Conservation (phyloP, 2,888 invertebrate genomes). For the Dynastes tityus region DNA sequence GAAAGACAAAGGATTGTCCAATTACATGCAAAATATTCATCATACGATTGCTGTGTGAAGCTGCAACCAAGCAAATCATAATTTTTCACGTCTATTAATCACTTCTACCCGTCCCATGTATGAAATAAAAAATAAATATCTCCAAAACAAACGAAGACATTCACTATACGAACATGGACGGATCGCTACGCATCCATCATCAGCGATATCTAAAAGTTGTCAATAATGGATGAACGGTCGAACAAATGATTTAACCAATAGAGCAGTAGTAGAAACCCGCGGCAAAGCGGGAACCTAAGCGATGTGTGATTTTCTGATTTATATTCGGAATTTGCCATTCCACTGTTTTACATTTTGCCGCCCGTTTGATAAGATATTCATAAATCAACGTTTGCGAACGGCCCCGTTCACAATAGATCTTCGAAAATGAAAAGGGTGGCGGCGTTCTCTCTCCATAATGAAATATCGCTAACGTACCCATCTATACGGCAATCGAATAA, state of each 20-base stretch:
- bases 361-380: slow-evolving; percentile 44
- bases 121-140: too few relatives aligned
- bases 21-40: too few relatives aligned
- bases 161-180: neutral
- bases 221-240: slow-evolving; percentile 9
- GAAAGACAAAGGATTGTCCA: too few relatives aligned
- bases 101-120: too few relatives aligned
- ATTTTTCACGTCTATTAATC: too few relatives aligned
- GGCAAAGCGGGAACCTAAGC: neutral
- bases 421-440: slow-evolving; percentile 46
- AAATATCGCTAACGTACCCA: slow-evolving; percentile 43
- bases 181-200: slow-evolving; percentile 1
- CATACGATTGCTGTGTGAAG: too few relatives aligned
- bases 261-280: neutral
- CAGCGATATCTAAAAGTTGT: slow-evolving; percentile 8
- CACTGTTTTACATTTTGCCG: slow-evolving; percentile 48
- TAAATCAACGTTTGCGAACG: slow-evolving; percentile 36
- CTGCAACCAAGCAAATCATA: too few relatives aligned
- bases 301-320: slow-evolving; percentile 47
- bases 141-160: neutral
- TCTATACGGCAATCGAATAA: slow-evolving; percentile 46
- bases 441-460: slow-evolving; percentile 34
- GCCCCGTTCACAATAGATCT: slow-evolving; percentile 46
- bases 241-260: neutral
- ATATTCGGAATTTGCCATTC: slow-evolving; percentile 46